A percentile compares a stretch with the other conserved stretches of the same genome.
Evolutionary conservation across 2,113 vertebrate species (phyloP).

Genomic region (Chamaea fasciata): DNA sequence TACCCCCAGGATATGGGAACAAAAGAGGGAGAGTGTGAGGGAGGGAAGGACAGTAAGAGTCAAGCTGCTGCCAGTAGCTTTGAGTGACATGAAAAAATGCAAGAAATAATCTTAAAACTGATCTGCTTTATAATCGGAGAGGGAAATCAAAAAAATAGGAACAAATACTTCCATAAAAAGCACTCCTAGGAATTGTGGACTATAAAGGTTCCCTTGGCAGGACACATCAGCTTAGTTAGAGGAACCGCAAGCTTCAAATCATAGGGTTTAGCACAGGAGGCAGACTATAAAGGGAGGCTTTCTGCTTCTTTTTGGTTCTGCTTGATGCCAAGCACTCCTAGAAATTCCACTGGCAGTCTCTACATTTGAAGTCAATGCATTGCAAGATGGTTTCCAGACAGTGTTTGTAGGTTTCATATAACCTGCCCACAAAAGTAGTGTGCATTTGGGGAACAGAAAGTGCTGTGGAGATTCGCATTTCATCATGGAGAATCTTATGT

Average conservation of each 20-base stretch:
- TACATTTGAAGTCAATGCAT: not conserved
- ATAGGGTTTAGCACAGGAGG: not conserved
- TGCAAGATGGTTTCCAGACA: not conserved
- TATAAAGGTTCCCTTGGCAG: not conserved
- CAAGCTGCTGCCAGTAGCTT: not conserved
- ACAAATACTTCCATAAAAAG: not conserved
- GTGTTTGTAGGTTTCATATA: not conserved
- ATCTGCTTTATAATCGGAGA: not conserved
- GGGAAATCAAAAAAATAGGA: not conserved
- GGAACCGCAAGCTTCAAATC: not conserved
- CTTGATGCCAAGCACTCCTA: not conserved
- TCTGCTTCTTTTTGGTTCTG: not conserved
- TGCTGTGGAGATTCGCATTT: not conserved
- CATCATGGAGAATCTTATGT: not conserved
- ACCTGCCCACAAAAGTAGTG: not conserved
- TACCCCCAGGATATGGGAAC: not conserved
- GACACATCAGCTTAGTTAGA: not conserved
- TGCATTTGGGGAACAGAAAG: not conserved
- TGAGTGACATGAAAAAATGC: not conserved
- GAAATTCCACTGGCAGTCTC: not conserved
- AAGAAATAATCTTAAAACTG: not conserved
- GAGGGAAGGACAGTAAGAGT: not conserved
- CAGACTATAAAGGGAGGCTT: not conserved
- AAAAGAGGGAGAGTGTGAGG: not conserved
- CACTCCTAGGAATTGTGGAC: rapidly evolving